These are phyloP conservation scores for Gryon sp. DNA, from an alignment of 1,140 invertebrate genomes.

Conservation along the genomic window DNA sequence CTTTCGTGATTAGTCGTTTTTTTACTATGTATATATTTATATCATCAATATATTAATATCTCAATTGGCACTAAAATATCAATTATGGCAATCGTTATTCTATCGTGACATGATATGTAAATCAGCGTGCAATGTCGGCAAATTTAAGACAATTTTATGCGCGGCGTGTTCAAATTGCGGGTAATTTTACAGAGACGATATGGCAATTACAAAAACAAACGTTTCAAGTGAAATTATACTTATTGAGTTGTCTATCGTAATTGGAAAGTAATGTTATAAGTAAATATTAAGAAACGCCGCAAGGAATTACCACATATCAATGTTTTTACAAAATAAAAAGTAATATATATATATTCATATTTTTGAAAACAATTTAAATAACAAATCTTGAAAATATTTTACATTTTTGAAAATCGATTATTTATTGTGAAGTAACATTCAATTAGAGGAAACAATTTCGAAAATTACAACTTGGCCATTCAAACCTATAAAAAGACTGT, in stretches of 20 bases:
- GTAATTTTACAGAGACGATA: slow-evolving; percentile 9
- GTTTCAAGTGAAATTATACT: slow-evolving; percentile 15
- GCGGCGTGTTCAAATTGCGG: slow-evolving; percentile 8
- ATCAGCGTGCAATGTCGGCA: neutral
- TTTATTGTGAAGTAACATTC: too few species aligned
- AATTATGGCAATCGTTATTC: slow-evolving; percentile 15
- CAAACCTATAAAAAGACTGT: too few species aligned
- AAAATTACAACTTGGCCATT: too few species aligned
- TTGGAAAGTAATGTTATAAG: slow-evolving; percentile 19
- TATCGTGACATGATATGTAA: slow-evolving; percentile 23
- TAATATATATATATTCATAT: too few species aligned
- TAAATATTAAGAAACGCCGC: slow-evolving; percentile 21
- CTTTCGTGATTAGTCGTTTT: too few species aligned
- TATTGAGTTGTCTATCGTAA: slow-evolving; percentile 30
- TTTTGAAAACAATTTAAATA: too few species aligned
- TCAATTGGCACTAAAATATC: slow-evolving; percentile 6
- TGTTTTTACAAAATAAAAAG: neutral
- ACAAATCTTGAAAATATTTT: too few species aligned
- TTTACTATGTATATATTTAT: too few species aligned
- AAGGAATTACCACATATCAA: slow-evolving; percentile 17
- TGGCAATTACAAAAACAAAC: slow-evolving; percentile 22
- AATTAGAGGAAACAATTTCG: too few species aligned
- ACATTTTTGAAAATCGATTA: too few species aligned
- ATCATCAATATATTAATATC: too few species aligned
- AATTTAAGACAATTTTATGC: slow-evolving; percentile 14